Percentiles rank a stretch among this genome's conserved stretches.
Conservation (phyloP, 2,113 vertebrate genomes). For the Brachyistius frenatus region DNA sequence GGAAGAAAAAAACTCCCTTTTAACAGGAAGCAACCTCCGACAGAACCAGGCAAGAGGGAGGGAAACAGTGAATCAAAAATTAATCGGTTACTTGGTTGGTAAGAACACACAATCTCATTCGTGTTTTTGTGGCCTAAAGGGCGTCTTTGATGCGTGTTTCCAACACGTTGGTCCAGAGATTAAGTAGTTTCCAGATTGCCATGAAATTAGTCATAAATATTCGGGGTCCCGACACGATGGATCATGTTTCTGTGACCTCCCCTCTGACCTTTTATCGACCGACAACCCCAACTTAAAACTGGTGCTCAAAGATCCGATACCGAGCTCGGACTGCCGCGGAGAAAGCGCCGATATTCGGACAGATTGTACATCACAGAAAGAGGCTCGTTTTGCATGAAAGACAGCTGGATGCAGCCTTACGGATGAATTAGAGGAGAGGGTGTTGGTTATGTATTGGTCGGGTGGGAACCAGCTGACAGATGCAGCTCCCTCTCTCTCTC, state of each 20-base stretch:
- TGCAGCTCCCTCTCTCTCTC: slow-evolving; percentile 36
- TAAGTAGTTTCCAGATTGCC: not conserved
- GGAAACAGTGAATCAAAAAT: too few relatives aligned
- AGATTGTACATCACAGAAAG: not conserved
- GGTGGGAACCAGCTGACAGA: slow-evolving; percentile 55
- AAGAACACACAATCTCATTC: too few relatives aligned
- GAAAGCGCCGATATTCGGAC: not conserved
- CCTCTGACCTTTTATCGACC: not conserved
- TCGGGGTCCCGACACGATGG: not conserved
- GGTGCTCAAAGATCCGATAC: not conserved
- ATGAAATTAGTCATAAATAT: not conserved
- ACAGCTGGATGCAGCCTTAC: not conserved
- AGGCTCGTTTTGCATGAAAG: not conserved
- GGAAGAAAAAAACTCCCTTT: too few relatives aligned
- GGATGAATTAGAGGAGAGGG: not conserved
- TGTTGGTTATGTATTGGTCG: slow-evolving; percentile 50
- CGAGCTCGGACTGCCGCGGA: not conserved
- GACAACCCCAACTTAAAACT: not conserved
- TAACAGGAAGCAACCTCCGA: too few relatives aligned
- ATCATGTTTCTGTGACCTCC: not conserved
- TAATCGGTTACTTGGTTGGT: too few relatives aligned
- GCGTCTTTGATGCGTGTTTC: not conserved
- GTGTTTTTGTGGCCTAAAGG: not conserved
- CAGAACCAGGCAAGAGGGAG: too few relatives aligned
- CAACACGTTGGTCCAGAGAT: too few relatives aligned